Evolutionary conservation across 2,888 invertebrate species (phyloP).

Genomic region (Cremastinae sp.): DNA sequence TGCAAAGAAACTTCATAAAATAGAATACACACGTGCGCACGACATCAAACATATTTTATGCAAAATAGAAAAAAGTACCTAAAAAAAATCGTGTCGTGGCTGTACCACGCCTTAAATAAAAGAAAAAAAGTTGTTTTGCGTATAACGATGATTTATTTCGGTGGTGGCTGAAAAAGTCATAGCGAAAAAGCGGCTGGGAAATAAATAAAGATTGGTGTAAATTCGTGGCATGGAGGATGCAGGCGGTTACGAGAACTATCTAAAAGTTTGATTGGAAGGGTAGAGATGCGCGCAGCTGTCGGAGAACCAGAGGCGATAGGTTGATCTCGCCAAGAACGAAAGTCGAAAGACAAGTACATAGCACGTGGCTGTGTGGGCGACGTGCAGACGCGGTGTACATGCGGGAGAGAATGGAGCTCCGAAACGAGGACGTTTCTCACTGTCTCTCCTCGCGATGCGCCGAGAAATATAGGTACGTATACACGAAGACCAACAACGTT

Average conservation of each 20-base stretch:
- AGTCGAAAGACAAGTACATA: constrained; percentile 43
- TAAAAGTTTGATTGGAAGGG: constrained; percentile 52
- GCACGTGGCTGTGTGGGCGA: not conserved
- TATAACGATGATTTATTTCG: no score
- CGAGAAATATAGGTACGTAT: constrained; percentile 14
- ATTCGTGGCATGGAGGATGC: not conserved
- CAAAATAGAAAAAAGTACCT: no score
- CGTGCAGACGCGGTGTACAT: not conserved
- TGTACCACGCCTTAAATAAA: no score
- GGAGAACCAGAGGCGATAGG: constrained; percentile 43
- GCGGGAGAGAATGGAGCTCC: constrained; percentile 26
- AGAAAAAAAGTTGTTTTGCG: no score
- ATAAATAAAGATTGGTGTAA: not conserved
- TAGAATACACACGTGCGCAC: no score
- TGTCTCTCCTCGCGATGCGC: constrained; percentile 40
- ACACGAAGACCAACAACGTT: no score
- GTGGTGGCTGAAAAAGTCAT: no score
- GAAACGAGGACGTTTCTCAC: constrained; percentile 49
- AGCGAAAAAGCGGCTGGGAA: no score
- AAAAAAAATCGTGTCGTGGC: no score
- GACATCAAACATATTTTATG: no score
- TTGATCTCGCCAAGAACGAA: constrained; percentile 45
- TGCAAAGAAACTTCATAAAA: no score
- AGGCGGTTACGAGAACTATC: constrained; percentile 19
- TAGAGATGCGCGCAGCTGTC: constrained; percentile 24